These are phyloP conservation scores for Petromus typicus DNA, from an alignment of 2,113 vertebrate genomes.

Conservation along the genomic window DNA sequence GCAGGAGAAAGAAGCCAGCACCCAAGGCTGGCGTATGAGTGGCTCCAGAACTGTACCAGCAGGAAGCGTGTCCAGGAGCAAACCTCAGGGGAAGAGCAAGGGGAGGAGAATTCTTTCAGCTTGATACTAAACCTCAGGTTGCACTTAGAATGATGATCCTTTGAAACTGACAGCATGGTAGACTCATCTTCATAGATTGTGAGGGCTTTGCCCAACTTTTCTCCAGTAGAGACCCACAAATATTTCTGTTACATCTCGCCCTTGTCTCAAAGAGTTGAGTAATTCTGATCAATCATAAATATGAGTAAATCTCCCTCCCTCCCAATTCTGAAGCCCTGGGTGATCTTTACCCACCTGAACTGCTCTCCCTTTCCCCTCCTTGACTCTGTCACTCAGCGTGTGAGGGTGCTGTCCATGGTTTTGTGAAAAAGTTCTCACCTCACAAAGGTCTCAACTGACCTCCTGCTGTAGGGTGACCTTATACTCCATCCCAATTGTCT, in stretches of 20 bases:
- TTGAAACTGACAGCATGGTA: background rate
- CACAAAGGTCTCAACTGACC: background rate
- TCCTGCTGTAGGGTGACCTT: background rate
- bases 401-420: background rate
- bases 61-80: background rate
- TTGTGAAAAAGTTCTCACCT: background rate
- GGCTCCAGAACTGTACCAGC: background rate
- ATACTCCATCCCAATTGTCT: background rate
- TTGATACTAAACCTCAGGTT: background rate
- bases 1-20: background rate
- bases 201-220: background rate
- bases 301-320: background rate
- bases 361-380: background rate
- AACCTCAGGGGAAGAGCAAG: background rate
- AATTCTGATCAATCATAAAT: background rate
- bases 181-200: background rate
- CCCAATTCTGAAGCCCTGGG: background rate
- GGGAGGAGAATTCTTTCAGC: background rate
- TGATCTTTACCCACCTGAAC: background rate
- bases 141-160: background rate
- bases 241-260: background rate
- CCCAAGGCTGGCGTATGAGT: accelerated
- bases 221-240: too few species aligned
- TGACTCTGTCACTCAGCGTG: background rate
- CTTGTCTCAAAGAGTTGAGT: background rate